These are phyloP conservation scores for Stenurella melanura DNA, from an alignment of 2,888 invertebrate species.

Conservation along the genomic window DNA sequence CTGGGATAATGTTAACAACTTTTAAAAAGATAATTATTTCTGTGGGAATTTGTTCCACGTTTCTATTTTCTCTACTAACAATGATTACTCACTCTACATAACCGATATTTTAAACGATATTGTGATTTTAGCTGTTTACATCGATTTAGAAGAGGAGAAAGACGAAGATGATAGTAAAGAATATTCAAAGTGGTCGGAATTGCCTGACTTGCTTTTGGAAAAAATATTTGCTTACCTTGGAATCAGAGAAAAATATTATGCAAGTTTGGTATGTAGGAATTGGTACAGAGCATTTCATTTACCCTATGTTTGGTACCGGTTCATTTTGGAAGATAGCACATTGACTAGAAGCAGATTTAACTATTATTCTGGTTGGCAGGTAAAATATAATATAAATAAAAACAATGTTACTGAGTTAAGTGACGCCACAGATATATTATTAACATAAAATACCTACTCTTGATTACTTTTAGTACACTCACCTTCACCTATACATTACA, in stretches of 20 bases:
- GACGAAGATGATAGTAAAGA: constrained; percentile 69
- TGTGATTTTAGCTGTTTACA: constrained; percentile 66
- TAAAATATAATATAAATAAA: constrained; percentile 56
- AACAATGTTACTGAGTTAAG: background rate
- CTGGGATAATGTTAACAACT: too few species aligned
- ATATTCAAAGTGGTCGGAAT: constrained; percentile 79
- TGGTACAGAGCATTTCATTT: constrained; percentile 85
- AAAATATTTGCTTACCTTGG: constrained; percentile 81
- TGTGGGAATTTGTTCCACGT: too few species aligned
- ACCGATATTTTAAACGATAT: background rate
- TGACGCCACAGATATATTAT: background rate
- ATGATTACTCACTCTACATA: too few species aligned
- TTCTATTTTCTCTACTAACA: too few species aligned
- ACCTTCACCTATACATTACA: background rate
- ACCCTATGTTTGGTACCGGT: constrained; percentile 85
- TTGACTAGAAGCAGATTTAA: constrained; percentile 85
- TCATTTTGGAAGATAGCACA: constrained; percentile 82
- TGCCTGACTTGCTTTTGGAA: constrained; percentile 85
- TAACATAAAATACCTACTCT: background rate
- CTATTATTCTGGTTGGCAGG: constrained; percentile 88
- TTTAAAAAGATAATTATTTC: too few species aligned
- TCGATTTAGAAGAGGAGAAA: constrained; percentile 69
- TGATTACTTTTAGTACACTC: background rate
- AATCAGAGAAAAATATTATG: constrained; percentile 83
- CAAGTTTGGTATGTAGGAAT: constrained; percentile 80